Evolutionary conservation across 1,140 invertebrate genomes (phyloP), one percentile per base, ranked within the genome.

Genomic region (Papilio glaucus): DNA sequence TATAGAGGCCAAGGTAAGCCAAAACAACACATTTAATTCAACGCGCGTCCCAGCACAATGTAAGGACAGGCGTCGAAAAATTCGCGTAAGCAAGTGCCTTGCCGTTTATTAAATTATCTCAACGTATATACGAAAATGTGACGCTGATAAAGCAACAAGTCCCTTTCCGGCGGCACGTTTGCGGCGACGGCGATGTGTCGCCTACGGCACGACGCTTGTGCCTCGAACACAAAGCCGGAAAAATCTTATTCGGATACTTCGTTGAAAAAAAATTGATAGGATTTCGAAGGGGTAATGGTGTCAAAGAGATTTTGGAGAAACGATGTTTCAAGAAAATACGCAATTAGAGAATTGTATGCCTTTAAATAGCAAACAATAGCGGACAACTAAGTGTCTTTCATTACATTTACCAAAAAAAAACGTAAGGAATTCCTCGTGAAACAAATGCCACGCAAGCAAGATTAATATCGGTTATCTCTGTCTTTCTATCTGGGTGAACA

Each of bases 111-210:
- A 71, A 71, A 57, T 70, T 72, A 72, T 72, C 42, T 77, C 65
- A 73, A 15, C 71, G 74, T 39, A 73, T 29, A 74, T 75, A 71
- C 72, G 72, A 77, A 85, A 88, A 89, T 87, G 81, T 85, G 83
- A 82, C 85, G 83, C 75, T 87, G 87, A 88, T 85, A 87, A 85
- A 89, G 89, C 88, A 91, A 91, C 89, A 90, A 91, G 89, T 91
- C 82, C 78, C 82, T 88, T 87, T 88, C 86, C 84, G 76, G n/a
- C n/a, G n/a, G 79, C 78, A 85, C 82, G 83, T 53, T 53, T 10
- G 79, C 78, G 83, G 81, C 74, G 78, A 87, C 77, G 84, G 80
- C 72, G 77, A 87, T 82, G 84, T 84, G 82, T 85, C 78, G 79
- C 84, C 77, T 75, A 74, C 75, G 80, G 75, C 78, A 81, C n/a